Conservation (phyloP, 2,113 vertebrate genomes). For the Burhinus bistriatus region DNA sequence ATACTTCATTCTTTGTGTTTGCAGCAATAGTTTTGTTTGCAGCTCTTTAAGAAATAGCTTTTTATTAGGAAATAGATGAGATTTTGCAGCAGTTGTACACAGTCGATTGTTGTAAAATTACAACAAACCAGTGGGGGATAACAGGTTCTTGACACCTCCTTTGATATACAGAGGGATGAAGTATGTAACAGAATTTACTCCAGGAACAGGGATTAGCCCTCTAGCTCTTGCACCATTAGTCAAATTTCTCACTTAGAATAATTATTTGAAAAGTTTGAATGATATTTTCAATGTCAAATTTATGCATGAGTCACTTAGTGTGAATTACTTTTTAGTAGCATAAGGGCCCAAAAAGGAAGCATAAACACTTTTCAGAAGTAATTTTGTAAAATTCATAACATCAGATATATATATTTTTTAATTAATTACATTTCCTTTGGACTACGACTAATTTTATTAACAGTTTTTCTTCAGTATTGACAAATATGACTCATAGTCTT, state of each 20-base stretch:
- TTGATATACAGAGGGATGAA: neutral
- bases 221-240: neutral
- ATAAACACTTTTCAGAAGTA: neutral
- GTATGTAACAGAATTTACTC: neutral
- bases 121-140: neutral
- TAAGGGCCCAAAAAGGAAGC: neutral
- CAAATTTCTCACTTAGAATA: neutral
- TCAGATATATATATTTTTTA: neutral
- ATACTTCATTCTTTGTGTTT: neutral
- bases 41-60: neutral
- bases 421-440: conserved; percentile 35
- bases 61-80: neutral
- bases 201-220: neutral
- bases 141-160: neutral
- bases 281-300: conserved; percentile 4
- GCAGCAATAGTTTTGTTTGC: neutral
- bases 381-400: conserved; percentile 24
- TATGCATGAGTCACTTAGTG: neutral
- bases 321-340: neutral
- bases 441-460: neutral
- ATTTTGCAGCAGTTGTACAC: neutral
- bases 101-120: neutral
- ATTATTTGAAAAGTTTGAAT: neutral
- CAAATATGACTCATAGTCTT: neutral
- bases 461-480: conserved; percentile 4